Evolutionary conservation across 1,140 invertebrate species (phyloP), one percentile per base, ranked within the genome.

Genomic region (Steinernema feltiae): DNA sequence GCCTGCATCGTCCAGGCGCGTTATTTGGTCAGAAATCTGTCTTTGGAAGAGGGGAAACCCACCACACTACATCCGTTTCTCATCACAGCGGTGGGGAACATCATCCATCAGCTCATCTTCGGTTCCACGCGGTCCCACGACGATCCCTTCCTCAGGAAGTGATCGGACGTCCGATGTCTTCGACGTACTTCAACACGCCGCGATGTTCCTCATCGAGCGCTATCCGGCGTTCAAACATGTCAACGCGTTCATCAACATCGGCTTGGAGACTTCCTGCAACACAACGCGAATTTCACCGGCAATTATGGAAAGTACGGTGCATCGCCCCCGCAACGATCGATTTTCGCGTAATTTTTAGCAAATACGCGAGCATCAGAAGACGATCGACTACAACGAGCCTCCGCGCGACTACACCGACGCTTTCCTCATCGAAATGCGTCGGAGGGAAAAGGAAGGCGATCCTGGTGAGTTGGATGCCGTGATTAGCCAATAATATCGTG

Each of bases 71-170:
- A 41, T 18, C 35, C 35, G 35, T 7, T 41, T 18, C 7, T 76
- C 63, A 41, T 72, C 70, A 74, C 69, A n/a, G 41, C 53, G 15
- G 75, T 76, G n/a, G 75, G 75, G 32, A 76, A 76, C 41, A 71
- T 76, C 29, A 76, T 76, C 41, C 71, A 71, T 21, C 48, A 76
- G 46, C 35, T 73, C 30, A 21, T 76, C 0, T 76, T 76, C 75
- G 75, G 75, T 12, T 63, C 32, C 32, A 70, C 35, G 7, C 35
- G 35, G 35, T 7, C 7, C 7, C 35, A 7, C 35, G 35, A 41
- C 35, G 35, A 41, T 18, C 35, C 35, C 7, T 41, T 41, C 35
- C 7, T 41, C 35, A 41, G 7, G 35, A 41, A 41, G 35, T 41
- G 7, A 18, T 7, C 7, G 35, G 18, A 18, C 7, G 18, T 41